Percentiles rank a stretch among this genome's conserved stretches.
Evolutionary conservation across 1,140 invertebrate species (phyloP).

Genomic region (Telenomus remus): DNA sequence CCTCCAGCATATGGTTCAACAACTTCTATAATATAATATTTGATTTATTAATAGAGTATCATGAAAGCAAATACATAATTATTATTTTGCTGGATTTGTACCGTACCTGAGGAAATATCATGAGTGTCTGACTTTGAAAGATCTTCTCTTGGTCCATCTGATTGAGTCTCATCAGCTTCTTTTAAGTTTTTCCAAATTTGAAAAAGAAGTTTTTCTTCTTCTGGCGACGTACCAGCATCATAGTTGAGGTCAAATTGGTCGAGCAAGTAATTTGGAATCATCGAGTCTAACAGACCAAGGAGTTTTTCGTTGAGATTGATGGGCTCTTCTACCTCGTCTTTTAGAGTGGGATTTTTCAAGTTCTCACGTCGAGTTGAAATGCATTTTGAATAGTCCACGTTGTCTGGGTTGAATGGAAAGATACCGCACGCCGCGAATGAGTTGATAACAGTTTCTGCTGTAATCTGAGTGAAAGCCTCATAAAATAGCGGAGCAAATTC

Average conservation of each 20-base stretch:
- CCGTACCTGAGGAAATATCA: no score
- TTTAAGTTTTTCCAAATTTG: background rate
- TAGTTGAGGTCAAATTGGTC: no score
- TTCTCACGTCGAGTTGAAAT: slow-evolving; percentile 42
- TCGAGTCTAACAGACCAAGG: no score
- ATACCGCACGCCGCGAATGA: slow-evolving; percentile 66
- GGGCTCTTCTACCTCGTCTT: background rate
- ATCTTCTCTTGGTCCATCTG: no score
- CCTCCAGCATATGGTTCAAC: no score
- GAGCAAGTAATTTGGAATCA: no score
- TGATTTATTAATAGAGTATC: no score
- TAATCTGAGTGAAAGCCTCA: slow-evolving; percentile 44
- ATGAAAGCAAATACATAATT: no score
- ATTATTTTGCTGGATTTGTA: no score
- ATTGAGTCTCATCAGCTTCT: background rate
- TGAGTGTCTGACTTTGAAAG: no score
- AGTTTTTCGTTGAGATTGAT: background rate
- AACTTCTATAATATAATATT: no score
- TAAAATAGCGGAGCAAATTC: slow-evolving; percentile 65
- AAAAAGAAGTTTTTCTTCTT: background rate
- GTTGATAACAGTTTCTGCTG: slow-evolving; percentile 61
- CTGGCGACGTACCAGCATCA: no score
- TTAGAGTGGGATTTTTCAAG: background rate
- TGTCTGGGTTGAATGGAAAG: slow-evolving; percentile 63
- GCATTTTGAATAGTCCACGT: slow-evolving; percentile 63